These are phyloP conservation scores for Drosophila serrata DNA, from an alignment of 1,140 invertebrate genomes.

Conservation along the genomic window DNA sequence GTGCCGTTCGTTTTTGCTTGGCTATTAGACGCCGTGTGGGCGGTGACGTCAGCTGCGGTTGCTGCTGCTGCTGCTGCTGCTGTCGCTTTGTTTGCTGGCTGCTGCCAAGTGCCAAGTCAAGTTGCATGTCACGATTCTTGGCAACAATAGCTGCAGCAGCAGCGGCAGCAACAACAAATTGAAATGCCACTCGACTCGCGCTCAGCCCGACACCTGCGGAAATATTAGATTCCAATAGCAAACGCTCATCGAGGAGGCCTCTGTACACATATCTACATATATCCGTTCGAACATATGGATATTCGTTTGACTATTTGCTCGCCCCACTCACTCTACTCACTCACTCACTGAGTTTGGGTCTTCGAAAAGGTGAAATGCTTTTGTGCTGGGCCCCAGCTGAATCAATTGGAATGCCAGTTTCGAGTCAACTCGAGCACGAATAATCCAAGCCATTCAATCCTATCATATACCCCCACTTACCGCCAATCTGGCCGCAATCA, in stretches of 20 bases:
- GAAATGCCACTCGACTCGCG: slow-evolving; percentile 76
- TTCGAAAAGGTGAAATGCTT: not conserved
- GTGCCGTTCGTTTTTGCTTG: slow-evolving; percentile 27
- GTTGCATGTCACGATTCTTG: slow-evolving; percentile 80
- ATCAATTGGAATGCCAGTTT: slow-evolving; percentile 56
- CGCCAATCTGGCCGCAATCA: slow-evolving; percentile 22
- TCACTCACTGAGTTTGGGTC: slow-evolving; percentile 10
- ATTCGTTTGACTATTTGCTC: slow-evolving; percentile 36
- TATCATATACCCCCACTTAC: slow-evolving; percentile 28
- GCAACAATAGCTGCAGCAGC: slow-evolving; percentile 45
- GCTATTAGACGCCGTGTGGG: slow-evolving; percentile 38
- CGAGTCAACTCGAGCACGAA: slow-evolving; percentile 49
- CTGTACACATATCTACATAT: slow-evolving; percentile 38
- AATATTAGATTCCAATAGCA: slow-evolving; percentile 66
- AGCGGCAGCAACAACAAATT: slow-evolving; percentile 62
- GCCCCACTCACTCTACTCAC: slow-evolving; percentile 46
- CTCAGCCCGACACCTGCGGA: slow-evolving; percentile 73
- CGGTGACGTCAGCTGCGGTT: slow-evolving; percentile 65
- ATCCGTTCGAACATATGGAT: slow-evolving; percentile 17
- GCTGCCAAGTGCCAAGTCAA: slow-evolving; percentile 74
- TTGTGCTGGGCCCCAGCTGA: slow-evolving; percentile 47
- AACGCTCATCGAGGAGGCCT: slow-evolving; percentile 58
- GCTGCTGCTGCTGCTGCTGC: slow-evolving; percentile 31
- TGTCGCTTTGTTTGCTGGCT: slow-evolving; percentile 63
- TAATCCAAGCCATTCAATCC: slow-evolving; percentile 48